Base-by-base conservation (phyloP, 2,888 invertebrate species). In the Ochlodes sylvanus region DNA sequence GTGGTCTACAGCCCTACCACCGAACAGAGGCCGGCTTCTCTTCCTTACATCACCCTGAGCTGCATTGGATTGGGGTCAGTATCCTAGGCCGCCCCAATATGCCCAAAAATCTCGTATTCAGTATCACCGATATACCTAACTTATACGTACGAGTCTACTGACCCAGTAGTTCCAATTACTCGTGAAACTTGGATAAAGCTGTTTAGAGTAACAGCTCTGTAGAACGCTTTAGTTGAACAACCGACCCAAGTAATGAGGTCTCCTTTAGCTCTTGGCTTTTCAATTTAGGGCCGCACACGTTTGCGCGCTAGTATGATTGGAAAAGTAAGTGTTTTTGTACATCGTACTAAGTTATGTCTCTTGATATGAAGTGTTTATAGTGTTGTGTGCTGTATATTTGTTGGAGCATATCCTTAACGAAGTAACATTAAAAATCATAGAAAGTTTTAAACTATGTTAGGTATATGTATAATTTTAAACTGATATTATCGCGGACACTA, bases 161-260 rank as follows among this genome's bases (percentile, higher is more conserved):
- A 54, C 54, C 19, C 5, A 32, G 34, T 32, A 55, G 27, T 32
- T 55, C 15, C 27, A 55, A 54, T 34, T 27, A 55, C 55, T 55
- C 10, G 7, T 17, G 17, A 19, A 50, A 55, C 55, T 55, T 32
- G 55, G 15, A 55, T 55, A 50, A 19, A 50, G 19, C 50, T 55
- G 27, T 55, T 55, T 32, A 55, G 32, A n/a, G 32, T 55, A 32
- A 34, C 27, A 32, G 55, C 55, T 32, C 55, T 32, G 55, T 32
- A 32, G 55, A 55, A 15, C 34, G 27, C n/a, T 55, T 55, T 21
- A 54, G 14, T 54, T 27, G 27, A 54, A 54, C 19, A 54, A 54
- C 19, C 27, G 54, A 27, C 54, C 44, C 44, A 17, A 47, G 44
- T 47, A 47, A 17, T 47, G 44, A 47, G 44, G 44, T 17, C 42